Percentiles rank a stretch among this genome's conserved stretches.
Conservation (phyloP, 2,113 vertebrate species). For the Puntigrus tetrazona region DNA sequence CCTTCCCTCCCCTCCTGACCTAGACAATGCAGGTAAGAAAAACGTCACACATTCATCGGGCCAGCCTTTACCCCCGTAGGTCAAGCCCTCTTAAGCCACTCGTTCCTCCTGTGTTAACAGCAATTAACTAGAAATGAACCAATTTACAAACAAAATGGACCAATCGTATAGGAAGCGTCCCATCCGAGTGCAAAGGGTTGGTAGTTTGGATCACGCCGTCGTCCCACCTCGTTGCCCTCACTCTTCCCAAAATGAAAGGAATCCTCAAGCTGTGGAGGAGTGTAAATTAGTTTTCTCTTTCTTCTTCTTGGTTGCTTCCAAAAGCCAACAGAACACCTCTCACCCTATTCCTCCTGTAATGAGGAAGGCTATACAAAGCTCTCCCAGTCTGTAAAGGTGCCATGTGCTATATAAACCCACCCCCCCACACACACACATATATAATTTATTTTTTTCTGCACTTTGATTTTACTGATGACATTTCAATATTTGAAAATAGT, state of each 20-base stretch:
- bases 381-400: constrained; percentile 39
- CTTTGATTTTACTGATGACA: not conserved
- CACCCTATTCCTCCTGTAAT: constrained; percentile 64
- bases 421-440: not conserved
- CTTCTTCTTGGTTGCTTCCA: constrained; percentile 54
- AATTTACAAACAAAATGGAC: constrained; percentile 71
- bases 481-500: not conserved
- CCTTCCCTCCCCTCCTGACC: constrained; percentile 53
- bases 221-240: constrained; percentile 58
- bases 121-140: constrained; percentile 71
- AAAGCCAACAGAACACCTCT: constrained; percentile 57
- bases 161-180: constrained; percentile 65
- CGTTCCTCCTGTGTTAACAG: constrained; percentile 70
- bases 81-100: constrained; percentile 75
- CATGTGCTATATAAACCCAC: constrained; percentile 43
- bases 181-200: constrained; percentile 59
- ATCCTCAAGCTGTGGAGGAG: constrained; percentile 58
- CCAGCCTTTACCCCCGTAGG: constrained; percentile 64
- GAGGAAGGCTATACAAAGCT: constrained; percentile 61
- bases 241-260: constrained; percentile 56
- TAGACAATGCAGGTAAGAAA: constrained; percentile 59
- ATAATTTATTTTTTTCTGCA: not conserved
- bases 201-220: constrained; percentile 67
- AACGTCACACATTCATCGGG: constrained; percentile 63
- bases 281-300: constrained; percentile 70